A percentile compares a stretch with the other conserved stretches of the same genome.
Evolutionary conservation across 2,797 vertebrate genomes (phyloP).

Genomic region (Macropus fuliginosus): DNA sequence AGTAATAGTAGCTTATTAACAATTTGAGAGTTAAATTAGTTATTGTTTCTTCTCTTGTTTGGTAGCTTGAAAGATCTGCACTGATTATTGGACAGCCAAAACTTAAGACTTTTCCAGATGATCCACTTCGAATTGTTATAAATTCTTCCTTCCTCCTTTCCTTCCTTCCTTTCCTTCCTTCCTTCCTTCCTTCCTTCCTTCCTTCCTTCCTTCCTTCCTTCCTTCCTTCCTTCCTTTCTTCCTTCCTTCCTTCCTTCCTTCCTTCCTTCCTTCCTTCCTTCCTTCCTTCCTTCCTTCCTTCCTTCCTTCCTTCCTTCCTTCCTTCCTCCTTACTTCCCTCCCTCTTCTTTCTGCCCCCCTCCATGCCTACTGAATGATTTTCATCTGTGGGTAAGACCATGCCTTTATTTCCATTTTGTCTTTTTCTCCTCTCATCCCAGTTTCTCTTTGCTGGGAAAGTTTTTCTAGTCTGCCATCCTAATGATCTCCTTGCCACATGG

Average conservation of each 20-base stretch:
- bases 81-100: background rate
- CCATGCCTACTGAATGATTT: background rate
- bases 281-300: background rate
- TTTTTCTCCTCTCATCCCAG: background rate
- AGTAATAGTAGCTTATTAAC: background rate
- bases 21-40: conserved; percentile 18
- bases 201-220: background rate
- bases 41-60: background rate
- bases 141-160: background rate
- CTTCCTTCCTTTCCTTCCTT: background rate
- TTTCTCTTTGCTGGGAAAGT: background rate
- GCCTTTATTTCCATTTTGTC: background rate
- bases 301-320: background rate
- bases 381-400: conserved; percentile 25
- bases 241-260: background rate
- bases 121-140: background rate
- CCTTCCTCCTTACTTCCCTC: background rate
- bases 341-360: background rate
- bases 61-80: background rate
- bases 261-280: background rate
- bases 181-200: background rate
- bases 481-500: conserved; percentile 9
- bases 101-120: background rate
- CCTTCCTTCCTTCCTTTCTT: background rate
- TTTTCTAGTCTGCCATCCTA: conserved; percentile 24